phyloP scores from a whole-genome alignment of 2,888 invertebrate species.

The Pollenia amentaria region DNA sequence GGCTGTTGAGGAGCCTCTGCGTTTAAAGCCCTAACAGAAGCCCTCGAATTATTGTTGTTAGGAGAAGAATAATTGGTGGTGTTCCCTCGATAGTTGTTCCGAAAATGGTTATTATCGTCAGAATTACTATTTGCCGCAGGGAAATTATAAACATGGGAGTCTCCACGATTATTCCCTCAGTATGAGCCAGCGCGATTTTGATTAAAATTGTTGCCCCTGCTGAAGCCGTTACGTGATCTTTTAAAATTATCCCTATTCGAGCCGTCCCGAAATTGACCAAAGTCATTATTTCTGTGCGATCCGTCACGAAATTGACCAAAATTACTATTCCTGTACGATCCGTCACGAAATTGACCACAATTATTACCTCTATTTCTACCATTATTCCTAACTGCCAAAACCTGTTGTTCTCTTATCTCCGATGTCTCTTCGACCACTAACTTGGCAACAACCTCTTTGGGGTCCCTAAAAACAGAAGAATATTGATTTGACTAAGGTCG shows the following conservation, averaged over 20 bases:
- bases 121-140: too few species aligned
- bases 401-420: background rate
- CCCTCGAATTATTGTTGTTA: background rate
- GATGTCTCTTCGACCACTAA: background rate
- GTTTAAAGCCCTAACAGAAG: constrained; percentile 16
- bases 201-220: background rate
- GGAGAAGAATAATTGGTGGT: background rate
- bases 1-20: constrained; percentile 7
- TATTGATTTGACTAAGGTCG: too few species aligned
- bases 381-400: background rate
- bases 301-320: background rate
- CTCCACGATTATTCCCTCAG: too few species aligned
- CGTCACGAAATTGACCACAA: background rate
- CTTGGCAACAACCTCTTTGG: background rate
- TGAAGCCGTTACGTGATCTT: background rate
- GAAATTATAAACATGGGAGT: too few species aligned
- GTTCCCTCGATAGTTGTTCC: background rate
- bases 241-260: background rate
- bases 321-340: background rate
- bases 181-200: too few species aligned
- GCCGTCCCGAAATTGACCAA: background rate
- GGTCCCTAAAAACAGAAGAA: background rate
- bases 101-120: too few species aligned
- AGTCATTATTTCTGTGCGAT: background rate
- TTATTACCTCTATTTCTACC: background rate